Percentiles rank a stretch among this genome's conserved stretches.
Evolutionary conservation across 37 sponge, comb jelly and placozoan species (phyloP).

Genomic region (Eunapius fragilis): DNA sequence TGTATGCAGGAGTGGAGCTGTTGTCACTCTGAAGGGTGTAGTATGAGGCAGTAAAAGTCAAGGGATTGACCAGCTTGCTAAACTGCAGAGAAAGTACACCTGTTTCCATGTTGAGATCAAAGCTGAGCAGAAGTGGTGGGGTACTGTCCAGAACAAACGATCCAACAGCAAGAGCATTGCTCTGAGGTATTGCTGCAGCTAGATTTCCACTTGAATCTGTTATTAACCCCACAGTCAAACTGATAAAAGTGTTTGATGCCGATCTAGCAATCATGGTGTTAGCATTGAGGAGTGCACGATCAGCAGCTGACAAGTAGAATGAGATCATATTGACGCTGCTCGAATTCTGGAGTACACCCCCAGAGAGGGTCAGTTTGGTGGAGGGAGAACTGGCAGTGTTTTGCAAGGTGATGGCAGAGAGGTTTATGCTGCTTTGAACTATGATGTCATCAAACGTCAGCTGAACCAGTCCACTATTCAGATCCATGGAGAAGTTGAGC

Average conservation of each 20-base stretch:
- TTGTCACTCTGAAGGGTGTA: slow-evolving; percentile 64
- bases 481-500: slow-evolving; percentile 81
- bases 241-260: slow-evolving; percentile 60
- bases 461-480: slow-evolving; percentile 64
- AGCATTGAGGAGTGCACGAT: slow-evolving; percentile 39
- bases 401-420: slow-evolving; percentile 55
- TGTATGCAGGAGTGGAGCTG: slow-evolving; percentile 7
- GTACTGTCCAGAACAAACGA: slow-evolving; percentile 75
- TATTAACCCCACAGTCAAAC: slow-evolving; percentile 51
- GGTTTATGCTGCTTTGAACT: slow-evolving; percentile 31
- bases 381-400: slow-evolving; percentile 28
- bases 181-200: slow-evolving; percentile 40
- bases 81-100: slow-evolving; percentile 65
- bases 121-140: slow-evolving; percentile 49
- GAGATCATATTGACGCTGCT: slow-evolving; percentile 39
- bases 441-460: slow-evolving; percentile 87
- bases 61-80: slow-evolving; percentile 79
- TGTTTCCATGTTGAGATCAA: slow-evolving; percentile 71
- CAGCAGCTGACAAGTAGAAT: slow-evolving; percentile 34
- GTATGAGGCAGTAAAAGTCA: slow-evolving; percentile 42
- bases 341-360: slow-evolving; percentile 41
- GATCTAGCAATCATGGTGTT: slow-evolving; percentile 60
- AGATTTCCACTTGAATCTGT: slow-evolving; percentile 53
- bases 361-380: slow-evolving; percentile 36
- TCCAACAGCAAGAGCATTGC: slow-evolving; percentile 68